A percentile compares a stretch with the other conserved stretches of the same genome.
phyloP scores from a whole-genome alignment of 2,888 invertebrate species.

The Meandrusa payeni region DNA sequence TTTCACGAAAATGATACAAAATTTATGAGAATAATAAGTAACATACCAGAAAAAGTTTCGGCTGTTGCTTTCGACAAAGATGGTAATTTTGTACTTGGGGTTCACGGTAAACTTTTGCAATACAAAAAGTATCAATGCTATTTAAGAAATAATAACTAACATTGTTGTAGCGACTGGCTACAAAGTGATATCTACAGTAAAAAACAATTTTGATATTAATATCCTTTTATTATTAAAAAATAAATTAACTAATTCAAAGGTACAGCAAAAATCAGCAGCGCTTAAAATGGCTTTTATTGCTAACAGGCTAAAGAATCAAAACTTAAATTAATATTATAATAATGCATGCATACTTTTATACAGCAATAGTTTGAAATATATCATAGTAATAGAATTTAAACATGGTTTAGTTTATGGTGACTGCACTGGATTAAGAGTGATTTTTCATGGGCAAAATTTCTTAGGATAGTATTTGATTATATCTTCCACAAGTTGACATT shows the following conservation, averaged over 20 bases:
- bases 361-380: too few species aligned
- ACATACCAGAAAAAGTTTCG: constrained; percentile 52
- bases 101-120: constrained; percentile 51
- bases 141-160: constrained; percentile 33
- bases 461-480: too few species aligned
- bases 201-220: constrained; percentile 7
- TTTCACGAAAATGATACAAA: constrained; percentile 56
- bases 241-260: constrained; percentile 28
- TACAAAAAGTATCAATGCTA: constrained; percentile 54
- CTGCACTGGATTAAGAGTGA: too few species aligned
- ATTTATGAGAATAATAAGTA: constrained; percentile 45
- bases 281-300: constrained; percentile 3
- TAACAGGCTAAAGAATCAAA: constrained; percentile 8
- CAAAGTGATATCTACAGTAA: not conserved
- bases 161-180: too few species aligned
- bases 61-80: constrained; percentile 57
- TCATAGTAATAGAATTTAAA: too few species aligned
- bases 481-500: too few species aligned
- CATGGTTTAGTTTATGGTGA: too few species aligned
- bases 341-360: too few species aligned
- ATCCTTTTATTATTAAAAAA: constrained; percentile 29
- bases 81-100: constrained; percentile 56
- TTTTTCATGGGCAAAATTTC: too few species aligned
- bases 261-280: constrained; percentile 15
- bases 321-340: constrained; percentile 2